Conservation (phyloP, 1,140 invertebrate genomes). For the Pogonus chalceus region DNA sequence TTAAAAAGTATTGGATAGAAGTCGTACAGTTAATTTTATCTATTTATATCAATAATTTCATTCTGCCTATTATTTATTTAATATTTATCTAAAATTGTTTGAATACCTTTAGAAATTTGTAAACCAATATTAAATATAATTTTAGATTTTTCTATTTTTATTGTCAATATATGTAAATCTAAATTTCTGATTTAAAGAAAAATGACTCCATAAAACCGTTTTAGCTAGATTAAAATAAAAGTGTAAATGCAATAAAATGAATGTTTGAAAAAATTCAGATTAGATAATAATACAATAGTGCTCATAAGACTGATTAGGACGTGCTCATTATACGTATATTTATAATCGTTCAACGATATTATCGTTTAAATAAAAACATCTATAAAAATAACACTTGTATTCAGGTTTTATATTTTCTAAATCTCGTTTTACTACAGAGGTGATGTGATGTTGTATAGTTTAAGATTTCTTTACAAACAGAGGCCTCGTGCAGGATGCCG, state of each 20-base stretch:
- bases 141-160: neutral
- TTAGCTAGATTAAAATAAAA: neutral
- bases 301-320: slow-evolving; percentile 1
- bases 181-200: neutral
- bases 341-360: neutral
- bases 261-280: neutral
- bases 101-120: no score
- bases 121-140: no score
- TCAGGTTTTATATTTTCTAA: neutral
- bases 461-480: slow-evolving; percentile 32
- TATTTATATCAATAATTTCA: no score
- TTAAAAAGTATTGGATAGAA: no score
- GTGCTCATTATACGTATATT: neutral
- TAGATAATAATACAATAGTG: neutral
- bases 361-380: neutral
- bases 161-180: neutral
- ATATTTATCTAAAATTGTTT: no score
- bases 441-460: neutral
- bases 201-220: neutral
- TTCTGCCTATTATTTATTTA: no score
- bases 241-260: neutral
- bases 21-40: no score
- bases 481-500: slow-evolving; percentile 32
- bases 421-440: neutral
- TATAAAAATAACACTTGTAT: slow-evolving; percentile 2